Percentiles rank a stretch among this genome's conserved stretches.
phyloP scores from a whole-genome alignment of 2,113 vertebrate species.

The Danionella cerebrum region DNA sequence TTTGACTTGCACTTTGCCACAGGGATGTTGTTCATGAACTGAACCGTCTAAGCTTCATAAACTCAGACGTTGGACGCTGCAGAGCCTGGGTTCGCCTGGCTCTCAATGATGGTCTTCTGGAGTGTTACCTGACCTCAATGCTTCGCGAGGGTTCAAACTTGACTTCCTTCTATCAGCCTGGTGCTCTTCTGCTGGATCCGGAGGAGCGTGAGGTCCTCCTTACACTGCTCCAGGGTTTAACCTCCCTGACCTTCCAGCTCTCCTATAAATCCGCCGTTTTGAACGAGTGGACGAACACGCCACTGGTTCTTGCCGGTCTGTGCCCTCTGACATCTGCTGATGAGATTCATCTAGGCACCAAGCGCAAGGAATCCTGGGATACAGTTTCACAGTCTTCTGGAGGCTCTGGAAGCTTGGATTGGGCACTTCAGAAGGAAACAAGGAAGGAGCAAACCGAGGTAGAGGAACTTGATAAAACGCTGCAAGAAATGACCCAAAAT shows the following conservation, averaged over 20 bases:
- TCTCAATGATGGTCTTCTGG: slow-evolving; percentile 83
- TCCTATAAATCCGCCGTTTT: slow-evolving; percentile 91
- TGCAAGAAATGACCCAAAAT: too few species aligned
- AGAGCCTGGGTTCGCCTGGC: slow-evolving; percentile 90
- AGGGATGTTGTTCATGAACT: slow-evolving; percentile 82
- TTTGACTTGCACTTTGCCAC: not conserved
- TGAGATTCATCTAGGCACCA: slow-evolving; percentile 37
- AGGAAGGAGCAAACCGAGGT: too few species aligned
- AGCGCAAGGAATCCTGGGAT: slow-evolving; percentile 73
- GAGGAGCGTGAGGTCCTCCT: slow-evolving; percentile 91
- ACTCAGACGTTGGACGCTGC: slow-evolving; percentile 84
- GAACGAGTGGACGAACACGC: slow-evolving; percentile 90
- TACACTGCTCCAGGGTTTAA: slow-evolving; percentile 86
- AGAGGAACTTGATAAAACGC: too few species aligned
- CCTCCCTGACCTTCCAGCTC: slow-evolving; percentile 80
- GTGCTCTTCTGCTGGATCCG: slow-evolving; percentile 75
- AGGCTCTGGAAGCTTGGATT: slow-evolving; percentile 66
- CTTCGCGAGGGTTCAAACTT: slow-evolving; percentile 74
- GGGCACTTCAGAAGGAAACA: slow-evolving; percentile 43
- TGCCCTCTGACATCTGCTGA: slow-evolving; percentile 60
- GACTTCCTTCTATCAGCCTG: slow-evolving; percentile 73
- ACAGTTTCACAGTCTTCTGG: slow-evolving; percentile 77
- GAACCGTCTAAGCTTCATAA: slow-evolving; percentile 80
- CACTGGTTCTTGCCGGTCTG: slow-evolving; percentile 81
- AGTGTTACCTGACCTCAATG: slow-evolving; percentile 84